phyloP scores from a whole-genome alignment of 2,113 vertebrate species.

The Protomyctophum bolini region DNA sequence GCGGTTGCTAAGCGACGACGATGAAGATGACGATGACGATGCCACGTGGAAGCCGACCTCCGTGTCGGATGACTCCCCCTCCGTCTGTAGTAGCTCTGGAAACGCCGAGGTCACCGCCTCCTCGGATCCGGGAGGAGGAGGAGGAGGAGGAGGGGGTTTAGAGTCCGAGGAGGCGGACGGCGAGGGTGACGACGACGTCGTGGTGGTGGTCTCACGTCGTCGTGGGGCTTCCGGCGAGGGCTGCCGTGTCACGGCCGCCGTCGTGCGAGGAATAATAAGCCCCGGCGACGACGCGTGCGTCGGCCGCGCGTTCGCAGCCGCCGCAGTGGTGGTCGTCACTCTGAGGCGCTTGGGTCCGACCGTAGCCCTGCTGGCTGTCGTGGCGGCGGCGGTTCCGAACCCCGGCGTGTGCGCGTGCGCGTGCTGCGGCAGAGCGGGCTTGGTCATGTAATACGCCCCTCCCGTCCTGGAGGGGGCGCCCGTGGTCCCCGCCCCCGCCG shows the following conservation, averaged over 20 bases:
- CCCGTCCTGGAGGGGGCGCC: constrained; percentile 15
- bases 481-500: constrained; percentile 15
- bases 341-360: background rate
- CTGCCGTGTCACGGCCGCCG: too few species aligned
- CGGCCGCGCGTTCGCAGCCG: background rate
- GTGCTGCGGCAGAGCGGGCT: constrained; percentile 43
- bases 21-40: constrained; percentile 5
- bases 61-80: constrained; percentile 20
- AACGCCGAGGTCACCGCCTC: constrained; percentile 10
- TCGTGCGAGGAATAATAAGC: background rate
- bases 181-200: too few species aligned
- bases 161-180: constrained; percentile 6
- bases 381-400: too few species aligned
- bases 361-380: background rate
- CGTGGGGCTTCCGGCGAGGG: too few species aligned
- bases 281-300: background rate
- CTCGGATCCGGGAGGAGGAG: constrained; percentile 20
- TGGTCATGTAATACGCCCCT: constrained; percentile 66
- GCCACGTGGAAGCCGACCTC: constrained; percentile 8
- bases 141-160: constrained; percentile 28
- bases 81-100: constrained; percentile 33
- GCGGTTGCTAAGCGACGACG: constrained; percentile 53
- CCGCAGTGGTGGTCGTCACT: background rate
- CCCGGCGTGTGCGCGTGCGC: constrained; percentile 11
- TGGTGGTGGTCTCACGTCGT: background rate